Base-by-base conservation (phyloP, 2,797 vertebrate genomes). In the Gallirallus australis region DNA sequence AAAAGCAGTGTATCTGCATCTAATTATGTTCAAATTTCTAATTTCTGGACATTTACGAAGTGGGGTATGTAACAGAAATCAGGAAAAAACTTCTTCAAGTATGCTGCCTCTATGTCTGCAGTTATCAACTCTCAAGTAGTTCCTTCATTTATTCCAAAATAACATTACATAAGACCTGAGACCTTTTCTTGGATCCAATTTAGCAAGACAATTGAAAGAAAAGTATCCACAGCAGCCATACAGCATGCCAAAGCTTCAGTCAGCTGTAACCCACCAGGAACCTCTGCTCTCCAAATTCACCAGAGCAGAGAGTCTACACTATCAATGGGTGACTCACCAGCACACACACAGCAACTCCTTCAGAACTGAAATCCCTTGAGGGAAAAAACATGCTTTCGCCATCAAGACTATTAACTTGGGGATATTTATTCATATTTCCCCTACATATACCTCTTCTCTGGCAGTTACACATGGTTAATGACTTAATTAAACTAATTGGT, bases 401-500 rank as follows among this genome's bases (percentile, higher is more conserved):
- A 89, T 82, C 28, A 56, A 89, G 85, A 76, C 73, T 61, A 60
- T n/a, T 86, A 71, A 76, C 56, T 79, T 48, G n/a, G 48, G 86
- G 80, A 91, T 83, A 73, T 65, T 47, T 86, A 88, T 89, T 88
- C 80, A 78, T 54, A 31, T 24, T 84, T 86, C 61, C 68, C 66
- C 28, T 76, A 72, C n/a, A 88, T 54, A 91, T 56, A 92, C 53
- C 64, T 94, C 91, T 88, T 94, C 50, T 86, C 80, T 60, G 30
- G 80, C 68, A 93, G 73, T 83, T 92, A 89, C 25, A 75, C 37
- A 47, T 1, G 2, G 69, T 64, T 97, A 94, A 96, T 80, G 35
- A 89, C 78, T 95, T 95, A 91, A 93, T 96, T 95, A 95, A 96
- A 95, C 86, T 95, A 93, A 92, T 17, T 81, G 91, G 52, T 92